These are phyloP conservation scores for Sycophila texana DNA, from an alignment of 2,888 invertebrate genomes.

Conservation along the genomic window DNA sequence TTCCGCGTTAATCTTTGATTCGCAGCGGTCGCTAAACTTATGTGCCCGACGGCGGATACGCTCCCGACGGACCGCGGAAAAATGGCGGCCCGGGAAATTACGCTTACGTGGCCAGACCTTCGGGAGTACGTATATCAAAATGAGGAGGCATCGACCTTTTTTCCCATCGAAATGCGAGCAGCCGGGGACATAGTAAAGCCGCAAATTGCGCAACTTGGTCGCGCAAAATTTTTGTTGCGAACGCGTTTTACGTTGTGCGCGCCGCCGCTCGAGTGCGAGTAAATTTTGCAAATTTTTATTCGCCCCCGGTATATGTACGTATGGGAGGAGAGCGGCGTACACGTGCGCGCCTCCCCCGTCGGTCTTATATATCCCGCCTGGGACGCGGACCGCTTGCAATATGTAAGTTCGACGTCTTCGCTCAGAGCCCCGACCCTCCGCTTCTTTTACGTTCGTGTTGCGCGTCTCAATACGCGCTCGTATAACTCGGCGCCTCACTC, in stretches of 20 bases:
- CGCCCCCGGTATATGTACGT: neutral
- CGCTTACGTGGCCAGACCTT: too few relatives aligned
- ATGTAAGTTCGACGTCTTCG: conserved; percentile 36
- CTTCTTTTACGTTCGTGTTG: conserved; percentile 39
- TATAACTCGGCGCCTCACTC: conserved; percentile 16
- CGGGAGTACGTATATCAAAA: too few relatives aligned
- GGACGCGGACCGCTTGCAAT: conserved; percentile 37
- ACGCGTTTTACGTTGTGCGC: conserved; percentile 9
- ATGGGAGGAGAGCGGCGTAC: neutral
- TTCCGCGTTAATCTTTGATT: conserved; percentile 2
- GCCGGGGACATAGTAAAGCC: too few relatives aligned
- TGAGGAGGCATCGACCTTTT: too few relatives aligned
- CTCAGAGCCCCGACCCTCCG: neutral
- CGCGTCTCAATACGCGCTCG: conserved; percentile 42
- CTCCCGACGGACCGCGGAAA: too few relatives aligned
- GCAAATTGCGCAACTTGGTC: too few relatives aligned
- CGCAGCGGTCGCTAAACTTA: neutral
- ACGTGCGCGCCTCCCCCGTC: conserved; percentile 11
- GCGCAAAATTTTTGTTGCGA: neutral
- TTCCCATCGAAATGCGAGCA: too few relatives aligned
- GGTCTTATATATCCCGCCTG: conserved; percentile 24
- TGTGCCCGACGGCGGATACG: neutral
- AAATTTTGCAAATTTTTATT: conserved; percentile 42
- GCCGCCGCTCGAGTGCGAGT: conserved; percentile 3
- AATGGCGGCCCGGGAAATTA: too few relatives aligned